Percentiles rank a stretch among this genome's conserved stretches.
Evolutionary conservation across 2,888 invertebrate species (phyloP).

Genomic region (Eurytoma californica): DNA sequence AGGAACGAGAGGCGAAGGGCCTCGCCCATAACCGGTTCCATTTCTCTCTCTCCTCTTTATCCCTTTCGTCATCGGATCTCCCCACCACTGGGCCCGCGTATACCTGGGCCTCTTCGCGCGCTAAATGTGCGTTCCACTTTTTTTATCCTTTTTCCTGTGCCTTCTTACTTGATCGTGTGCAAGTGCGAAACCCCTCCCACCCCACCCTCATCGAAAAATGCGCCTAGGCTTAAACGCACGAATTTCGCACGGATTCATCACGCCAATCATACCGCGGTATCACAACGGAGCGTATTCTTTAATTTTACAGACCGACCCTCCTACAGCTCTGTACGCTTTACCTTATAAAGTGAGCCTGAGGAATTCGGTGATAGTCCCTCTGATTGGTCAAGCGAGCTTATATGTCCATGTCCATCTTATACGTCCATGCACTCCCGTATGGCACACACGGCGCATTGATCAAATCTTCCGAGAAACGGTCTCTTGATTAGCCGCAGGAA

Average conservation of each 20-base stretch:
- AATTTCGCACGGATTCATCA: background rate
- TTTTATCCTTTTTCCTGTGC: background rate
- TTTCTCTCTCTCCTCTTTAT: conserved; percentile 53
- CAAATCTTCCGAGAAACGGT: conserved; percentile 24
- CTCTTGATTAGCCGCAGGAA: conserved; percentile 43
- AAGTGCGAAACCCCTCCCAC: background rate
- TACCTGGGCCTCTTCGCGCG: conserved; percentile 39
- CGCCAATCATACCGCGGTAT: conserved; percentile 40
- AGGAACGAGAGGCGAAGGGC: conserved; percentile 69
- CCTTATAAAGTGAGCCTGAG: too few relatives aligned
- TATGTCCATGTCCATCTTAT: too few relatives aligned
- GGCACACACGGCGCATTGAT: conserved; percentile 8
- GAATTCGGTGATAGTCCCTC: background rate
- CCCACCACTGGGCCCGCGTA: conserved; percentile 51
- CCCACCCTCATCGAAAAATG: background rate
- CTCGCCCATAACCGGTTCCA: conserved; percentile 75
- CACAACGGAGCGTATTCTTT: conserved; percentile 18
- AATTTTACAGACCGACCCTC: conserved; percentile 29
- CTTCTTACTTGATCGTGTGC: background rate
- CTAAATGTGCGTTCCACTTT: background rate
- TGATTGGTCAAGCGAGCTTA: background rate
- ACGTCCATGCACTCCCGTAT: background rate
- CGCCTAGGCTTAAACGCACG: background rate
- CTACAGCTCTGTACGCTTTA: background rate
- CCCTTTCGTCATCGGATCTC: conserved; percentile 62